Conservation (phyloP, 2,113 vertebrate genomes). For the Etia nguti region DNA sequence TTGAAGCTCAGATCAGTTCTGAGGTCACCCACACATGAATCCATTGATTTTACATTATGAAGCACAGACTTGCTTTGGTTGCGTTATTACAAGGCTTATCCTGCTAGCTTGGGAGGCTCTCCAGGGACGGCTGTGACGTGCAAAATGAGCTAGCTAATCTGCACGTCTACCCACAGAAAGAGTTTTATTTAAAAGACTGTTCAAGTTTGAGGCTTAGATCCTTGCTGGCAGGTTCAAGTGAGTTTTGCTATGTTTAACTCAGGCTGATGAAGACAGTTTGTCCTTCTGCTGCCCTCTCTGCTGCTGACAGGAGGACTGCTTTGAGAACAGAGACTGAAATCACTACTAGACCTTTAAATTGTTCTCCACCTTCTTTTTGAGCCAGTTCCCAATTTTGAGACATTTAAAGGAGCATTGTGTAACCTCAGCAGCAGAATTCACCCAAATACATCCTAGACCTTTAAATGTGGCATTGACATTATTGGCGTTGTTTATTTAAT, state of each 20-base stretch:
- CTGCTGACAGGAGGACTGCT: not conserved
- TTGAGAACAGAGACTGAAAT: not conserved
- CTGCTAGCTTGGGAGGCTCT: not conserved
- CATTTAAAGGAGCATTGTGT: not conserved
- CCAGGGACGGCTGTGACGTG: not conserved
- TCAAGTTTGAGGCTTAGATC: not conserved
- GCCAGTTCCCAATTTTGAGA: not conserved
- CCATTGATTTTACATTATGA: not conserved
- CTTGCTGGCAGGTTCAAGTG: not conserved
- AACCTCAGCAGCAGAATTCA: not conserved
- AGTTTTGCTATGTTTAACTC: not conserved
- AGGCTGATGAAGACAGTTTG: not conserved
- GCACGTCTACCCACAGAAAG: not conserved
- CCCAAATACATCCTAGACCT: not conserved
- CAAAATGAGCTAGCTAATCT: not conserved
- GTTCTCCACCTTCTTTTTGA: not conserved
- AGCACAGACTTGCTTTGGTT: not conserved
- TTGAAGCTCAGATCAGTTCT: not conserved
- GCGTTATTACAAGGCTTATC: not conserved
- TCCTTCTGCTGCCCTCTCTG: not conserved
- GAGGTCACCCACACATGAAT: conserved; percentile 2
- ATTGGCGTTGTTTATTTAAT: not conserved
- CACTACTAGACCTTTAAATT: not conserved
- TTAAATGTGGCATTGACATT: not conserved
- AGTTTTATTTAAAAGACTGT: not conserved